Evolutionary conservation across 2,797 vertebrate species (phyloP).

Genomic region (Aplochiton taeniatus): DNA sequence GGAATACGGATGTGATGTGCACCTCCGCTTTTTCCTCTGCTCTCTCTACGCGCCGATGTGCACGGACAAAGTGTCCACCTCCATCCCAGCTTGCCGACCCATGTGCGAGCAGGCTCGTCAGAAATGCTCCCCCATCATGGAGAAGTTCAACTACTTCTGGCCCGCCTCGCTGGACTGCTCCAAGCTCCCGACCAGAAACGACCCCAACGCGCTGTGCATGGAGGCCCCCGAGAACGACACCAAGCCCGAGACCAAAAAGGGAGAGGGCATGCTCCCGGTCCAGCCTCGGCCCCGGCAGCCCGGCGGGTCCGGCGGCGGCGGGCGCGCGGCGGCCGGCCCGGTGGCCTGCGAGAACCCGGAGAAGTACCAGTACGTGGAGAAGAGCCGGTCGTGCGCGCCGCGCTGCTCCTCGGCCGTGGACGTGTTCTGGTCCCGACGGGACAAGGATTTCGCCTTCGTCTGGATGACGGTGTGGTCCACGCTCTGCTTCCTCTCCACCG

Average conservation of each 20-base stretch:
- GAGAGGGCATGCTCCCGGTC: conserved; percentile 87
- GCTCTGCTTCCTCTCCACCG: conserved; percentile 93
- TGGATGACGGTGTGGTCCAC: conserved; percentile 98
- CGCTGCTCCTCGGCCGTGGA: conserved; percentile 90
- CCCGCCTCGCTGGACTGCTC: conserved; percentile 93
- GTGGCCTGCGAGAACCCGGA: conserved; percentile 87
- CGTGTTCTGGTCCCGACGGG: conserved; percentile 92
- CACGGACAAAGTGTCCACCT: conserved; percentile 94
- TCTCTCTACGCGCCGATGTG: conserved; percentile 98
- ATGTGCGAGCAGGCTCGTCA: conserved; percentile 97
- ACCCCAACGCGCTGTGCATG: conserved; percentile 97
- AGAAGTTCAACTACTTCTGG: conserved; percentile 96
- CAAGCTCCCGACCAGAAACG: conserved; percentile 90
- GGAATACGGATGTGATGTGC: conserved; percentile 93
- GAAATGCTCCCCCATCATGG: conserved; percentile 95
- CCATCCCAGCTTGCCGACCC: conserved; percentile 95
- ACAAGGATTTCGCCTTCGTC: conserved; percentile 96
- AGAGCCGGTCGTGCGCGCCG: conserved; percentile 89
- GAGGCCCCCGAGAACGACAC: conserved; percentile 96
- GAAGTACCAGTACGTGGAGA: conserved; percentile 95
- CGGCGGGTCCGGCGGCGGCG: conserved; percentile 35
- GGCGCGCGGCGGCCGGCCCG: conserved; percentile 50
- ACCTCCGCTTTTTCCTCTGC: conserved; percentile 98
- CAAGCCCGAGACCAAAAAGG: conserved; percentile 76
- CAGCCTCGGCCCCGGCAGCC: conserved; percentile 75